phyloP scores from a whole-genome alignment of 2,113 vertebrate genomes.

The Alligator sinensis region DNA sequence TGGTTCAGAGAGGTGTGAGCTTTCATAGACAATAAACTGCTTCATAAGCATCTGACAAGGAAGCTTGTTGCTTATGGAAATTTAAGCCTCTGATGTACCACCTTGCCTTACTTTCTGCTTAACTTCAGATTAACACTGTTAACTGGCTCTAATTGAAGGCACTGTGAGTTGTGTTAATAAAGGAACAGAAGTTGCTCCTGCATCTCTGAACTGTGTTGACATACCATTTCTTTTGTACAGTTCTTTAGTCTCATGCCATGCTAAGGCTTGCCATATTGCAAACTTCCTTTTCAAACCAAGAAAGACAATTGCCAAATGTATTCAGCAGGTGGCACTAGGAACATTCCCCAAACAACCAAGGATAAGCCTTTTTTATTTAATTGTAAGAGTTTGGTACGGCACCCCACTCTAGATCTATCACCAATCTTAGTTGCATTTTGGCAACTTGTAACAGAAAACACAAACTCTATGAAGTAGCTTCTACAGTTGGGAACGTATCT shows the following conservation, averaged over 20 bases:
- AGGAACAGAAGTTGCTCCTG: not conserved
- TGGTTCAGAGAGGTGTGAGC: too few species aligned
- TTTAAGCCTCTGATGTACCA: too few species aligned
- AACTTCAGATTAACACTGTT: too few species aligned
- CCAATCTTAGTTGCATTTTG: not conserved
- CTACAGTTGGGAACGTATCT: not conserved
- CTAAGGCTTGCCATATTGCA: not conserved
- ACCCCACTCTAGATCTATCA: not conserved
- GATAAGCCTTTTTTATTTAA: not conserved
- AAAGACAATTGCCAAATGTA: constrained; percentile 57
- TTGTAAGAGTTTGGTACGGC: not conserved
- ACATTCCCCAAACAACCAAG: constrained; percentile 33
- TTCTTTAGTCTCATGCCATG: not conserved
- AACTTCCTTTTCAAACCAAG: not conserved
- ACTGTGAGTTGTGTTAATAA: not conserved
- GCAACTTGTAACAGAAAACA: not conserved
- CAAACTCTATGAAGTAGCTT: not conserved
- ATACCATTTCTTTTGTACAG: not conserved
- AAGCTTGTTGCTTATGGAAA: too few species aligned
- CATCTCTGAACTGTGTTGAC: not conserved
- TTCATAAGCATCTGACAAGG: too few species aligned
- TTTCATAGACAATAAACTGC: too few species aligned
- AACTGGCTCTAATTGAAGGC: not conserved
- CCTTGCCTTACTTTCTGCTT: too few species aligned
- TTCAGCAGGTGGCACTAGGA: constrained; percentile 78